Percentiles rank a stretch among this genome's conserved stretches.
Conservation (phyloP, 2,888 invertebrate genomes). For the Stenodera caucasica region DNA sequence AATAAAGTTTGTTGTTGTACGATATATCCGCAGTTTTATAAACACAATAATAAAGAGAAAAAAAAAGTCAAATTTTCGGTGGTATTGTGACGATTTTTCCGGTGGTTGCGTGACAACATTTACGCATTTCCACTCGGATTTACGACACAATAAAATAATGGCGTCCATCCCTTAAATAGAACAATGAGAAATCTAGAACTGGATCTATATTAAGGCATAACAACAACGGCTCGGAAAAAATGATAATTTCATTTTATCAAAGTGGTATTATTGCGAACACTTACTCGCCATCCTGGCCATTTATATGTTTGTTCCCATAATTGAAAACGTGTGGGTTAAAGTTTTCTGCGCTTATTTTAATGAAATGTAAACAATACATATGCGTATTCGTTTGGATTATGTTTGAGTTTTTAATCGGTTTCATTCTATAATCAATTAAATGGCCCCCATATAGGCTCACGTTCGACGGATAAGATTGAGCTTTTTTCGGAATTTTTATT, state of each 20-base stretch:
- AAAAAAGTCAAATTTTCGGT: conserved; percentile 5
- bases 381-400: conserved; percentile 40
- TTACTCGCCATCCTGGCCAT: conserved; percentile 30
- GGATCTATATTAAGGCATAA: no score
- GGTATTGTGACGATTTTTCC: not conserved
- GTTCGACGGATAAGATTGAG: not conserved
- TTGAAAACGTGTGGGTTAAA: conserved; percentile 55
- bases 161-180: conserved; percentile 13
- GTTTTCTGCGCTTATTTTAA: conserved; percentile 54
- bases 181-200: no score
- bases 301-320: conserved; percentile 50
- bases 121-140: conserved; percentile 21
- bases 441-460: conserved; percentile 30
- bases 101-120: conserved; percentile 10
- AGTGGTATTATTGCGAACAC: conserved; percentile 46
- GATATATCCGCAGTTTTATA: no score
- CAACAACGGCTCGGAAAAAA: no score
- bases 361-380: conserved; percentile 53
- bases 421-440: conserved; percentile 43
- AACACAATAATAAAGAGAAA: not conserved
- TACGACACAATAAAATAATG: conserved; percentile 18
- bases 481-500: not conserved
- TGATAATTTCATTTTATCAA: conserved; percentile 14
- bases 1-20: no score
- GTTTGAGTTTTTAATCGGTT: conserved; percentile 45